These are phyloP conservation scores for Drosophila baimaii DNA, from an alignment of 1,140 invertebrate species.

Conservation along the genomic window DNA sequence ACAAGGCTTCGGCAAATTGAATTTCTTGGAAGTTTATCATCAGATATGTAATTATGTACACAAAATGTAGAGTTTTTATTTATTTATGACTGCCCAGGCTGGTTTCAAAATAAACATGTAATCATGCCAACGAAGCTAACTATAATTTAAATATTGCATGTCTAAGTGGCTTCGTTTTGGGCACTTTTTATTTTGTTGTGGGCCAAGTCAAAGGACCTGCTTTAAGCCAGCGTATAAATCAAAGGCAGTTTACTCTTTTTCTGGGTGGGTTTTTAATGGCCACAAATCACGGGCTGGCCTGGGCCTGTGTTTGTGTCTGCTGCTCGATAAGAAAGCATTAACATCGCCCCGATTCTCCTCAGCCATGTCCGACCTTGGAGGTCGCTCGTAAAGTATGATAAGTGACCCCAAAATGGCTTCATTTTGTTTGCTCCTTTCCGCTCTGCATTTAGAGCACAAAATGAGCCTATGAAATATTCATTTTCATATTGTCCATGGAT, in stretches of 20 bases:
- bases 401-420: slow-evolving; percentile 59
- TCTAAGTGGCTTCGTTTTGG: slow-evolving; percentile 43
- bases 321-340: slow-evolving; percentile 57
- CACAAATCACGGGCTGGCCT: slow-evolving; percentile 71
- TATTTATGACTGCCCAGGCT: not conserved
- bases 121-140: slow-evolving; percentile 65
- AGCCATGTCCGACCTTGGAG: slow-evolving; percentile 10
- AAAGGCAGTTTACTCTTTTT: slow-evolving; percentile 66
- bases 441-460: slow-evolving; percentile 50
- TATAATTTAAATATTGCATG: slow-evolving; percentile 78
- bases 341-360: slow-evolving; percentile 7
- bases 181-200: slow-evolving; percentile 39
- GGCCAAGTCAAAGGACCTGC: slow-evolving; percentile 8
- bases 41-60: slow-evolving; percentile 1
- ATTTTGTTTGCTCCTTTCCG: slow-evolving; percentile 39
- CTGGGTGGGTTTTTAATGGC: slow-evolving; percentile 61
- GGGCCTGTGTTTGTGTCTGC: slow-evolving; percentile 33
- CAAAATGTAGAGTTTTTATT: not conserved
- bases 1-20: not conserved
- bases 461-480: slow-evolving; percentile 33
- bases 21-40: not conserved
- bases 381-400: slow-evolving; percentile 65
- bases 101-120: slow-evolving; percentile 61
- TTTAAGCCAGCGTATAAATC: slow-evolving; percentile 66
- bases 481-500: slow-evolving; percentile 5